phyloP scores from a whole-genome alignment of 2,888 invertebrate species.

The Aphodius sticticus region DNA sequence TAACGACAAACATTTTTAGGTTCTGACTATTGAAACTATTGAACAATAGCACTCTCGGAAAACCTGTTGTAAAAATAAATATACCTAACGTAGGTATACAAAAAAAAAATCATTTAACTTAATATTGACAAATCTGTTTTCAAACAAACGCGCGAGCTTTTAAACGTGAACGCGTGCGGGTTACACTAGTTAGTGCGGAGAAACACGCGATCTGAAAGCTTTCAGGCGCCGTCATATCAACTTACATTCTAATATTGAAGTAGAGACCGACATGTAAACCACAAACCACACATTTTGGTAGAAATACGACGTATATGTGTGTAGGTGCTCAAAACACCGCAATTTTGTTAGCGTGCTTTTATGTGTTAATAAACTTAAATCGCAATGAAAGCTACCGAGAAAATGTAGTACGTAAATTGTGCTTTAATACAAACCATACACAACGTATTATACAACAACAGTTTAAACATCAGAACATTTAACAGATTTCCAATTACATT shows the following conservation, averaged over 20 bases:
- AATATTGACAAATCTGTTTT: conserved; percentile 4
- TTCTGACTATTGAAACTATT: too few relatives aligned
- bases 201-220: background rate
- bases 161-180: background rate
- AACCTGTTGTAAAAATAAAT: too few relatives aligned
- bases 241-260: background rate
- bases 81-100: too few relatives aligned
- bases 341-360: background rate
- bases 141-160: background rate
- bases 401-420: background rate
- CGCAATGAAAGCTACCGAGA: background rate
- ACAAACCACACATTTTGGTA: background rate
- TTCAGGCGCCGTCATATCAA: background rate
- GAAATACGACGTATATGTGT: background rate
- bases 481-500: too few relatives aligned
- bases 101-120: background rate
- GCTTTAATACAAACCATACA: background rate
- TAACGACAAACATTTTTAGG: too few relatives aligned
- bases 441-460: too few relatives aligned
- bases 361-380: background rate
- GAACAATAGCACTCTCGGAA: too few relatives aligned
- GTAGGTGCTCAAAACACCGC: background rate
- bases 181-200: background rate
- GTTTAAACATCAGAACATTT: too few relatives aligned
- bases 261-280: background rate